Conservation (phyloP, 2,797 vertebrate genomes). For the Cirrhinus molitorella region DNA sequence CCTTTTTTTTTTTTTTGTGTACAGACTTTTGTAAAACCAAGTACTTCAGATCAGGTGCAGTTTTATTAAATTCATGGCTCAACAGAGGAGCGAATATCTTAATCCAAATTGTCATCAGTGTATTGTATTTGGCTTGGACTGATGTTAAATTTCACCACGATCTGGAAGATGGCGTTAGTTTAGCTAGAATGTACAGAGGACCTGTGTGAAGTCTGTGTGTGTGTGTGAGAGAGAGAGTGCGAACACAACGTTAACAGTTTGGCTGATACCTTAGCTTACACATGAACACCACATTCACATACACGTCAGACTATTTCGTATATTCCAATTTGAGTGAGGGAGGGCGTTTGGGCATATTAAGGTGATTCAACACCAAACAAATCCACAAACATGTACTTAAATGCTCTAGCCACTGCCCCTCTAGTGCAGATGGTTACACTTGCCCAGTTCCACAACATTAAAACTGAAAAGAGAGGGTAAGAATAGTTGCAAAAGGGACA, state of each 20-base stretch:
- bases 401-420: slow-evolving; percentile 29
- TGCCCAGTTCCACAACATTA: slow-evolving; percentile 29
- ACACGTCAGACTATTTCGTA: slow-evolving; percentile 31
- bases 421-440: slow-evolving; percentile 36
- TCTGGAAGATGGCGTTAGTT: neutral
- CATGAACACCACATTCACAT: slow-evolving; percentile 35
- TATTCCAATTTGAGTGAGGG: slow-evolving; percentile 38
- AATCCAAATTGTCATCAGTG: neutral
- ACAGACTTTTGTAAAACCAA: slow-evolving; percentile 42
- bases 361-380: slow-evolving; percentile 31
- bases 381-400: slow-evolving; percentile 46
- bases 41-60: slow-evolving; percentile 16
- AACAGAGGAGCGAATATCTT: neutral
- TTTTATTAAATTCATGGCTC: slow-evolving; percentile 25
- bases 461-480: slow-evolving; percentile 44
- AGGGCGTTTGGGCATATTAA: slow-evolving; percentile 48
- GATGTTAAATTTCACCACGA: neutral
- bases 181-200: slow-evolving; percentile 45
- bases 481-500: slow-evolving; percentile 34
- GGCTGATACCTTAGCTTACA: slow-evolving; percentile 26
- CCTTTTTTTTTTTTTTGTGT: slow-evolving; percentile 34
- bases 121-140: slow-evolving; percentile 4
- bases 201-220: slow-evolving; percentile 48
- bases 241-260: slow-evolving; percentile 35
- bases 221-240: slow-evolving; percentile 25